Conservation (phyloP, 1,140 invertebrate species). For the Grapholita molesta region DNA sequence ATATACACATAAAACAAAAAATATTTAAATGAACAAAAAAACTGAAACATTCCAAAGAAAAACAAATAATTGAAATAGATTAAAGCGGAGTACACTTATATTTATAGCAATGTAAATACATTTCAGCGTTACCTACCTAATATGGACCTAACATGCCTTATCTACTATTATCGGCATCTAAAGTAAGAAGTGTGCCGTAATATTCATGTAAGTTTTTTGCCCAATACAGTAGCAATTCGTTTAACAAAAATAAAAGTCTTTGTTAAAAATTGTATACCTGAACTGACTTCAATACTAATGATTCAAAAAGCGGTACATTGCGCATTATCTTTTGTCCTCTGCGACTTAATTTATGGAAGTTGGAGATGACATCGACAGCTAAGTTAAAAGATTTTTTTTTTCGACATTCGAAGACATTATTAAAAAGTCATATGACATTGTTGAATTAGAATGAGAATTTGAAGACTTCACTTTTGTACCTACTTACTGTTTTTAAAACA, state of each 20-base stretch:
- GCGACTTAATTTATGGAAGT: slow-evolving; percentile 21
- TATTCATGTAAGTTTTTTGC: slow-evolving; percentile 24
- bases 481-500: too few species aligned
- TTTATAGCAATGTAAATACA: too few species aligned
- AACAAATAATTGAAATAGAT: too few species aligned
- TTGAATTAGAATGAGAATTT: neutral
- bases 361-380: neutral
- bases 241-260: slow-evolving; percentile 24
- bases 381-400: neutral
- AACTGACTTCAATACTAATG: slow-evolving; percentile 27
- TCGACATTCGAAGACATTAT: neutral
- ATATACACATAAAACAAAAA: too few species aligned
- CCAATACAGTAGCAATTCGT: slow-evolving; percentile 46
- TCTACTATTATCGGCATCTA: neutral
- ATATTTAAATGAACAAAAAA: too few species aligned
- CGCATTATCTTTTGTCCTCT: slow-evolving; percentile 23
- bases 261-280: slow-evolving; percentile 23
- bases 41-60: too few species aligned
- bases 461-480: neutral
- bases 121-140: too few species aligned
- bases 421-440: neutral
- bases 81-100: too few species aligned
- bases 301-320: slow-evolving; percentile 31
- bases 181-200: slow-evolving; percentile 40
- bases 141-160: neutral